Conservation (phyloP, 2,888 invertebrate species). For the Ormyrus pomaceus region DNA sequence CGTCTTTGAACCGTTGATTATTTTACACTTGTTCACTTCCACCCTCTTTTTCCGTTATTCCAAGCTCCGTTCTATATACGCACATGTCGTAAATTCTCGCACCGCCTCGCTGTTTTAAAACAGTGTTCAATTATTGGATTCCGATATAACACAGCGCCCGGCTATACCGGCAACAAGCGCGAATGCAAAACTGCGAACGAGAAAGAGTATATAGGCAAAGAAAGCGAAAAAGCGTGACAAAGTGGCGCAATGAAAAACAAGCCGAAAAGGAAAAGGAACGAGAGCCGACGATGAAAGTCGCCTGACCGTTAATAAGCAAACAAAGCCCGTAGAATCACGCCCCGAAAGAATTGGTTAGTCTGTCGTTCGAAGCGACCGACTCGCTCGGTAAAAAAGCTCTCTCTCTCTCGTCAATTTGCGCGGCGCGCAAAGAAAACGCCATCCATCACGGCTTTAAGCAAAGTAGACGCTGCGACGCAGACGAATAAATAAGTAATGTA, state of each 20-base stretch:
- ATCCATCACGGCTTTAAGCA: too few species aligned
- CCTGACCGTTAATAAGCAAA: too few species aligned
- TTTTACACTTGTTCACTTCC: not conserved
- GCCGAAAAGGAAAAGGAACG: not conserved
- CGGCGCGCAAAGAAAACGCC: too few species aligned
- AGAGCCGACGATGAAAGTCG: not conserved
- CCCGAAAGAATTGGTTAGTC: too few species aligned
- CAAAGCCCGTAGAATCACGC: too few species aligned
- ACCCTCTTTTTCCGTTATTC: not conserved
- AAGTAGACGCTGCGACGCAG: too few species aligned
- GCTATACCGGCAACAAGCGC: conserved; percentile 18
- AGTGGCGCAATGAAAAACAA: not conserved
- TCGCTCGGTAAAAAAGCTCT: too few species aligned
- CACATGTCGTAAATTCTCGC: conserved; percentile 37
- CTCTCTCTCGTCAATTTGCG: too few species aligned
- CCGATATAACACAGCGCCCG: conserved; percentile 41
- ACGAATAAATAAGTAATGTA: too few species aligned
- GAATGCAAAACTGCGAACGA: conserved; percentile 19
- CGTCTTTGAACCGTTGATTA: not conserved
- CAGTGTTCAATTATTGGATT: conserved; percentile 56
- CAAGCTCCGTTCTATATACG: not conserved
- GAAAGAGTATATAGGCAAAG: not conserved
- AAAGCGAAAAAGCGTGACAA: conserved; percentile 10
- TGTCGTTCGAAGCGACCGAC: too few species aligned
- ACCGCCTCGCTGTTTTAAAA: conserved; percentile 43